phyloP scores from a whole-genome alignment of 1,140 invertebrate species.

The Rhopalosiphum padi region DNA sequence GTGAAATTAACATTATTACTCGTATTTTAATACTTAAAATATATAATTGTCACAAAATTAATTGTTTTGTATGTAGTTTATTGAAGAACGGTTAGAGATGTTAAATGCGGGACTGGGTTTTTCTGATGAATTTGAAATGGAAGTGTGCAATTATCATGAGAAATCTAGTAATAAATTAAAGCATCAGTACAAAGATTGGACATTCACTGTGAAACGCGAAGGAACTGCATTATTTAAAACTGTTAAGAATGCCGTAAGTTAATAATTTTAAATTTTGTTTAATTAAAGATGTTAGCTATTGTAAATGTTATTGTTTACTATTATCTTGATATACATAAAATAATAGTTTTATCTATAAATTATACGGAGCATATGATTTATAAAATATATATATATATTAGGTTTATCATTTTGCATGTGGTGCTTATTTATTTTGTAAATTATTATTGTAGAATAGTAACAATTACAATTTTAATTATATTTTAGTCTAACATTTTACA shows the following conservation, averaged over 20 bases:
- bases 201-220: conserved; percentile 71
- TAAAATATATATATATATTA: background rate
- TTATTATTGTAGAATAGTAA: background rate
- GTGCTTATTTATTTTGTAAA: background rate
- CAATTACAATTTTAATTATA: background rate
- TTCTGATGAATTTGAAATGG: conserved; percentile 93
- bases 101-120: conserved; percentile 88
- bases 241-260: conserved; percentile 75
- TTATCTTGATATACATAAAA: background rate
- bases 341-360: background rate
- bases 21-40: background rate
- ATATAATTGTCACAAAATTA: background rate
- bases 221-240: conserved; percentile 76
- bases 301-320: background rate
- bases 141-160: conserved; percentile 84
- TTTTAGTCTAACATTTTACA: background rate
- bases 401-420: background rate
- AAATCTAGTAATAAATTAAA: conserved; percentile 79
- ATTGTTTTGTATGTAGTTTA: conserved; percentile 73
- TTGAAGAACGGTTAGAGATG: conserved; percentile 88
- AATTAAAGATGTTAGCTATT: background rate
- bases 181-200: conserved; percentile 81
- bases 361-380: background rate
- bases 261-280: conserved; percentile 4
- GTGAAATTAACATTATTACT: background rate